Evolutionary conservation across 2,113 vertebrate genomes (phyloP), one percentile per base, ranked within the genome.

Genomic region (Psophia crepitans): DNA sequence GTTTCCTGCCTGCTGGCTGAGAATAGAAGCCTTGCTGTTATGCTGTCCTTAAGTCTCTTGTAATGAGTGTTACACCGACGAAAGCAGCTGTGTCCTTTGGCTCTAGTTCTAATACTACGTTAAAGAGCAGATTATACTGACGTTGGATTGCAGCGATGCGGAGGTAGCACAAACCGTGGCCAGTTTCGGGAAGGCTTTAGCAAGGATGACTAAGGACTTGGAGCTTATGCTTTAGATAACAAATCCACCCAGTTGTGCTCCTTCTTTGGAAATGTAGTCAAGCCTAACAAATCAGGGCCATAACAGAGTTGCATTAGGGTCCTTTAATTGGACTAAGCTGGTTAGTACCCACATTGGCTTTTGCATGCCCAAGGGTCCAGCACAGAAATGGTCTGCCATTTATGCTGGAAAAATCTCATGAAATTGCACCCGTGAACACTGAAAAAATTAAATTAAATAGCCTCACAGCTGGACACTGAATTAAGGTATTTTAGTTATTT

Each of bases 241-340:
- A 95, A 95, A 95, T 97, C 94, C 93, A 95, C 74, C 89, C 89
- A 95, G 8, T 94, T 93, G 89, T 95, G 81, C 93, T 77, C 87
- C 87, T 92, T 89, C 81, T 84, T 87, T 93, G 87, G 79, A 88
- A 89, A 89, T 30, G 60, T 91, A 79, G 95, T 93, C 93, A 78
- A 91, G 96, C 94, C 90, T 88, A 88, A 94, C 92, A 96, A 93
- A 84, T 95, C 68, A 17, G 93, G 61, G 69, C 78, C 95, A 91
- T 88, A 46, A 44, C 60, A 65, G 60, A 48, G 39, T 58, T 96
- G 76, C 46, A 23, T 96, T 86, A 94, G 93, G 84, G 79, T 92
- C 76, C 44, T 89, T 95, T 97, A 97, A 97, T 97, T 97, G 96
- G 95, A 69, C 94, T 97, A 97, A 97, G 93, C 92, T 94, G 84